phyloP scores from a whole-genome alignment of 1,140 invertebrate genomes.

The Heliconius himera region DNA sequence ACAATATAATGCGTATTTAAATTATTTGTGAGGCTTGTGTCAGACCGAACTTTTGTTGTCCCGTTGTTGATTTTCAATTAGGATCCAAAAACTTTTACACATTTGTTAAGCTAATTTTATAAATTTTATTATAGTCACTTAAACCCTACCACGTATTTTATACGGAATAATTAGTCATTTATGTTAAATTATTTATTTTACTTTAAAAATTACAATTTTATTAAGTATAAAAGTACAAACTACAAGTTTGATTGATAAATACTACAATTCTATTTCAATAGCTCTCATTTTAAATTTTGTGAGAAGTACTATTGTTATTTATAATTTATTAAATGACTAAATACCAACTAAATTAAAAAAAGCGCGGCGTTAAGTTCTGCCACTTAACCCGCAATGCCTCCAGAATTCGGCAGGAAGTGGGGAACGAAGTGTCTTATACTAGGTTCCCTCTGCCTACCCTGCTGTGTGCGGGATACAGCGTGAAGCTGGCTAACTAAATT shows the following conservation, averaged over 20 bases:
- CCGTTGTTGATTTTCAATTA: constrained; percentile 65
- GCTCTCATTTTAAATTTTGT: not conserved
- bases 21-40: not conserved
- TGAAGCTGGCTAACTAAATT: not conserved
- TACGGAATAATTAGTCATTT: too few relatives aligned
- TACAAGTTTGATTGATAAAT: not conserved
- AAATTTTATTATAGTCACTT: constrained; percentile 5
- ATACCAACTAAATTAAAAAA: not conserved
- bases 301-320: not conserved
- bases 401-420: too few relatives aligned
- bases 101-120: constrained; percentile 54
- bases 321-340: not conserved
- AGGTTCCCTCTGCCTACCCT: too few relatives aligned
- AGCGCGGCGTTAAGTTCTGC: too few relatives aligned
- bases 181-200: too few relatives aligned
- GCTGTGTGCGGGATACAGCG: too few relatives aligned
- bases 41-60: constrained; percentile 25
- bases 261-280: not conserved
- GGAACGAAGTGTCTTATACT: too few relatives aligned
- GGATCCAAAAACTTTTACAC: constrained; percentile 55
- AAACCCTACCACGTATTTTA: not conserved
- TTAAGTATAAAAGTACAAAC: not conserved
- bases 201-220: too few relatives aligned
- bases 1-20: constrained; percentile 2
- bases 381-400: too few relatives aligned